Percentiles rank a stretch among this genome's conserved stretches.
Evolutionary conservation across 2,888 invertebrate species (phyloP).

Genomic region (Oscheius sp.): DNA sequence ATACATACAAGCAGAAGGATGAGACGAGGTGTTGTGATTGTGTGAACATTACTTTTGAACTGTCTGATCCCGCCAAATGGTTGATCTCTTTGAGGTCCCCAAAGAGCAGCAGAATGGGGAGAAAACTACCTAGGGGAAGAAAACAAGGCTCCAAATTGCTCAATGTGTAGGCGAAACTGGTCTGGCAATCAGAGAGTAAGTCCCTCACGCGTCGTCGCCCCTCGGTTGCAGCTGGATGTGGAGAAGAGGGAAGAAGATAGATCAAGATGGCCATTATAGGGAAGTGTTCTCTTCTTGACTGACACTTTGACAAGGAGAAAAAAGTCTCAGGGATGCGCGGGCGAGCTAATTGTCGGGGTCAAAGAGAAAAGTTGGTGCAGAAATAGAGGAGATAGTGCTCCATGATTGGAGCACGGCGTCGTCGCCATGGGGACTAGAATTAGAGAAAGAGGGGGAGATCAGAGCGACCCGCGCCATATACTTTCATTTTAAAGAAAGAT

Average conservation of each 20-base stretch:
- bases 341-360: neutral
- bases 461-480: slow-evolving; percentile 4
- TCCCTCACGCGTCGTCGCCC: too few relatives aligned
- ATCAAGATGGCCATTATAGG: too few relatives aligned
- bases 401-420: slow-evolving; percentile 34
- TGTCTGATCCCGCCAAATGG: too few relatives aligned
- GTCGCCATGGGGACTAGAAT: slow-evolving; percentile 31
- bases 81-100: too few relatives aligned
- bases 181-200: too few relatives aligned
- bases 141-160: slow-evolving; percentile 13
- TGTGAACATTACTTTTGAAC: too few relatives aligned
- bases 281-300: too few relatives aligned
- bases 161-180: neutral
- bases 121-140: neutral
- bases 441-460: slow-evolving; percentile 8
- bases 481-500: neutral
- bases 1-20: too few relatives aligned
- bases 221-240: too few relatives aligned
- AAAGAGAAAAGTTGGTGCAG: neutral
- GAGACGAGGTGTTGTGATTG: too few relatives aligned
- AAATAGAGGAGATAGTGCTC: slow-evolving; percentile 22
- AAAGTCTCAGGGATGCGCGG: neutral
- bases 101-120: neutral
- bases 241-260: too few relatives aligned
- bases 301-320: neutral